A percentile compares a stretch with the other conserved stretches of the same genome.
Evolutionary conservation across 2,888 invertebrate genomes (phyloP).

Genomic region (Trisateles emortualis): DNA sequence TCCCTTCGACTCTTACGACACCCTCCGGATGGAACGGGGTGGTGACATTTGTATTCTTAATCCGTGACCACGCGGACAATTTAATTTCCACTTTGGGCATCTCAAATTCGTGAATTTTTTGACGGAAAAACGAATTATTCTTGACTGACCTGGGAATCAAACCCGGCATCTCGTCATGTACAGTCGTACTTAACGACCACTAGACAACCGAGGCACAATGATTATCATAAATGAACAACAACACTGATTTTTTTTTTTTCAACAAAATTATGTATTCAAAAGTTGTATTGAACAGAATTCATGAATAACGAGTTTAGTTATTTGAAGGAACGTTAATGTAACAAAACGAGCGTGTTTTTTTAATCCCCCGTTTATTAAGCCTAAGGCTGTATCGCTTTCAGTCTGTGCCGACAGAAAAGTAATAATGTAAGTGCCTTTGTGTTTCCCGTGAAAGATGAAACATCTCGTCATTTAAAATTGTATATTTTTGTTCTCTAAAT

Average conservation of each 20-base stretch:
- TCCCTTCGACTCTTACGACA: too few relatives aligned
- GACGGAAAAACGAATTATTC: too few relatives aligned
- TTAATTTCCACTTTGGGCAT: too few relatives aligned
- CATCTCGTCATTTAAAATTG: slow-evolving; percentile 7
- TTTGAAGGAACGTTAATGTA: slow-evolving; percentile 48
- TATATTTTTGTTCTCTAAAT: background rate
- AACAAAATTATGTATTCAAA: slow-evolving; percentile 46
- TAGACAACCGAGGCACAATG: too few relatives aligned
- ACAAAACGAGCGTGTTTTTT: slow-evolving; percentile 42
- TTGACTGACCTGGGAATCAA: too few relatives aligned
- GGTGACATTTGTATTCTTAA: too few relatives aligned
- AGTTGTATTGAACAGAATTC: slow-evolving; percentile 43
- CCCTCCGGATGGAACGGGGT: too few relatives aligned
- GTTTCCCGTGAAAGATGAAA: slow-evolving; percentile 10
- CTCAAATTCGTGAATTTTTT: too few relatives aligned
- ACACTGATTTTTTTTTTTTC: slow-evolving; percentile 24
- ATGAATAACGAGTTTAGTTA: slow-evolving; percentile 51
- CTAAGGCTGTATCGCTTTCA: slow-evolving; percentile 28
- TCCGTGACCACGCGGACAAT: too few relatives aligned
- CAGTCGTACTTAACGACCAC: too few relatives aligned
- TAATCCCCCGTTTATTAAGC: slow-evolving; percentile 36
- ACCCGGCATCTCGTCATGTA: too few relatives aligned
- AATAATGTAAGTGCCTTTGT: slow-evolving; percentile 22
- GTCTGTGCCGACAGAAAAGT: slow-evolving; percentile 18
- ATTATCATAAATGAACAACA: slow-evolving; percentile 4